Conservation (phyloP, 2,888 invertebrate species). For the Kuschelorhynchus macadamiae region DNA sequence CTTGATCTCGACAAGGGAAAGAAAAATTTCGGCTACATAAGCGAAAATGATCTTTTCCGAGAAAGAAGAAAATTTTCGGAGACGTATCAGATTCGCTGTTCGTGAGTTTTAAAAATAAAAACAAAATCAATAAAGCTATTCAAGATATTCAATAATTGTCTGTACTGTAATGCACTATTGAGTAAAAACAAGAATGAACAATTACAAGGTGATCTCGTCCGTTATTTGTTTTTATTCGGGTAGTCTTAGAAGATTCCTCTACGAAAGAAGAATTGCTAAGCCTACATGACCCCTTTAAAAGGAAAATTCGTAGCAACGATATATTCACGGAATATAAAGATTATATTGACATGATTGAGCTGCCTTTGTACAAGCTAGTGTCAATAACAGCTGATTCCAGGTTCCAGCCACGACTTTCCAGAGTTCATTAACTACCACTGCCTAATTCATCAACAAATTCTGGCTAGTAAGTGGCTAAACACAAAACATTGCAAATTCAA, state of each 20-base stretch:
- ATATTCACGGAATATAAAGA: too few relatives aligned
- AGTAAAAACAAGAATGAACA: conserved; percentile 25
- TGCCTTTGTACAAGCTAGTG: conserved; percentile 20
- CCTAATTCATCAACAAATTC: conserved; percentile 40
- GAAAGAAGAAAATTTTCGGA: conserved; percentile 46
- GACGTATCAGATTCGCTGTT: conserved; percentile 46
- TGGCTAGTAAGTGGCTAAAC: conserved; percentile 24
- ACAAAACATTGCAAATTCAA: too few relatives aligned
- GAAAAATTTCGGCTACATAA: too few relatives aligned
- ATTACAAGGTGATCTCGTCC: not conserved
- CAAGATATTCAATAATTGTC: conserved; percentile 29
- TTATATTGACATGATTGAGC: not conserved
- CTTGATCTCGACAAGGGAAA: too few relatives aligned
- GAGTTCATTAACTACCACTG: conserved; percentile 49
- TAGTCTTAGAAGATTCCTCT: too few relatives aligned
- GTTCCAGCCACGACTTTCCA: conserved; percentile 33
- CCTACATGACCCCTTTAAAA: too few relatives aligned
- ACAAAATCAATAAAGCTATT: conserved; percentile 38
- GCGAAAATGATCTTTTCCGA: too few relatives aligned
- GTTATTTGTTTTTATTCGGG: too few relatives aligned
- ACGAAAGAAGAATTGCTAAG: too few relatives aligned
- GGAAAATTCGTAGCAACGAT: too few relatives aligned
- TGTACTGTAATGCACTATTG: conserved; percentile 10
- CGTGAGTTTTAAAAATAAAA: conserved; percentile 48
- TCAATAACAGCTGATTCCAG: conserved; percentile 53